Evolutionary conservation across 2,888 invertebrate genomes (phyloP).

Genomic region (Spodoptera littoralis): DNA sequence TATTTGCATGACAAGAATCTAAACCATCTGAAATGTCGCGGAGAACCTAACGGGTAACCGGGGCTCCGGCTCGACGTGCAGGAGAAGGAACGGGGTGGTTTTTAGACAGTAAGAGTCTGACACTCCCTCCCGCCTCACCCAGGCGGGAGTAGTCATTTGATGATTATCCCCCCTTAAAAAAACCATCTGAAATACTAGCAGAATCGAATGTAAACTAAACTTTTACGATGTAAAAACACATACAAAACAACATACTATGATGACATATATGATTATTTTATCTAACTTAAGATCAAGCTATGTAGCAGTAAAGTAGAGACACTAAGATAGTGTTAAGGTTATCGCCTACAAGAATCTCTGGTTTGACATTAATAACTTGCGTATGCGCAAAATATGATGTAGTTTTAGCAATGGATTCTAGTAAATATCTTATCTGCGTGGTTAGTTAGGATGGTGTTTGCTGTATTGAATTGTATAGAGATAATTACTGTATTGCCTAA

Average conservation of each 20-base stretch:
- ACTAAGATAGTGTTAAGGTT: constrained; percentile 33
- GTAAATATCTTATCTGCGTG: constrained; percentile 1
- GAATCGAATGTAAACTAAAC: background rate
- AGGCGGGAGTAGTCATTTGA: no score
- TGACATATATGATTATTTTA: constrained; percentile 17
- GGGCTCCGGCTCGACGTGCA: no score
- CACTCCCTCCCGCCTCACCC: no score
- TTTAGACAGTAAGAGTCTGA: no score
- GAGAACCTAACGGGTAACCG: no score
- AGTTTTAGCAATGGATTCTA: constrained; percentile 6
- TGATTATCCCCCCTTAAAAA: no score
- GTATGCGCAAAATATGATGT: constrained; percentile 30
- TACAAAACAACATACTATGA: constrained; percentile 4
- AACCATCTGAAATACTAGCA: no score
- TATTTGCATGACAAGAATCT: no score
- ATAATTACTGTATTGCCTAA: no score
- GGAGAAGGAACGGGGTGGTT: no score
- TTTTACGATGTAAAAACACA: background rate
- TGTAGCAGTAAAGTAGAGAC: constrained; percentile 8
- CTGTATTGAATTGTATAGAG: background rate
- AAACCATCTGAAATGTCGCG: no score
- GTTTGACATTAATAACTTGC: constrained; percentile 35
- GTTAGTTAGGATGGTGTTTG: constrained; percentile 4
- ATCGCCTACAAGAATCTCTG: constrained; percentile 36
- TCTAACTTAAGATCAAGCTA: constrained; percentile 18